These are phyloP conservation scores for Pavo muticus DNA, from an alignment of 2,113 vertebrate species.

Conservation along the genomic window DNA sequence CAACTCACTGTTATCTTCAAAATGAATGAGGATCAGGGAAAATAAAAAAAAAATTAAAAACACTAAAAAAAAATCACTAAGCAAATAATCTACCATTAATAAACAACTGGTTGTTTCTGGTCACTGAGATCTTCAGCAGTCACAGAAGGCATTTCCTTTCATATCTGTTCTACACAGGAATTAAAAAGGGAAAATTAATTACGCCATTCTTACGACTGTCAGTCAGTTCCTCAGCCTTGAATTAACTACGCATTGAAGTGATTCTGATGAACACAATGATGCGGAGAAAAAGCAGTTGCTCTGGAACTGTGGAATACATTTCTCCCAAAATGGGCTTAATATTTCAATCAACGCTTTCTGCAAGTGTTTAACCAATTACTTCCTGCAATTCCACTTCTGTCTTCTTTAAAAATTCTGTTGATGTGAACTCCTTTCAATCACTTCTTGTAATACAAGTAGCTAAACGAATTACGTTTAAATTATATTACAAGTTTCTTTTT, in stretches of 20 bases:
- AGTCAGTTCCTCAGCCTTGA: neutral
- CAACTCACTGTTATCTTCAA: neutral
- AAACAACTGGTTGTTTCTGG: neutral
- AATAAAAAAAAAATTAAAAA: neutral
- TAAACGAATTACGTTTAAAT: neutral
- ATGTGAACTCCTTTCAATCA: neutral
- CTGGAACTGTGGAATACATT: neutral
- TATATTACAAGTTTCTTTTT: neutral
- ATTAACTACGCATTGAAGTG: neutral
- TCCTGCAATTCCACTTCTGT: neutral
- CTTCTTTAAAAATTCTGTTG: slow-evolving; percentile 20
- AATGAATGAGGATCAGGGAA: neutral
- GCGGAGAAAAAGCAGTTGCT: slow-evolving; percentile 16
- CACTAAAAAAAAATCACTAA: neutral
- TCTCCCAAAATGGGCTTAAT: neutral
- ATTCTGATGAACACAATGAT: neutral
- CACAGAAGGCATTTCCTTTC: neutral
- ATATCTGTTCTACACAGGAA: neutral
- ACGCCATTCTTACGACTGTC: neutral
- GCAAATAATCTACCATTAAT: neutral
- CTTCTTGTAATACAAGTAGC: neutral
- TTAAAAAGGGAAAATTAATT: slow-evolving; percentile 14
- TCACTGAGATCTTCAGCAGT: neutral
- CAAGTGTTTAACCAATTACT: neutral
- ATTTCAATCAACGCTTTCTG: neutral